Evolutionary conservation across 2,113 vertebrate genomes (phyloP).

Genomic region (Carassius carassius): DNA sequence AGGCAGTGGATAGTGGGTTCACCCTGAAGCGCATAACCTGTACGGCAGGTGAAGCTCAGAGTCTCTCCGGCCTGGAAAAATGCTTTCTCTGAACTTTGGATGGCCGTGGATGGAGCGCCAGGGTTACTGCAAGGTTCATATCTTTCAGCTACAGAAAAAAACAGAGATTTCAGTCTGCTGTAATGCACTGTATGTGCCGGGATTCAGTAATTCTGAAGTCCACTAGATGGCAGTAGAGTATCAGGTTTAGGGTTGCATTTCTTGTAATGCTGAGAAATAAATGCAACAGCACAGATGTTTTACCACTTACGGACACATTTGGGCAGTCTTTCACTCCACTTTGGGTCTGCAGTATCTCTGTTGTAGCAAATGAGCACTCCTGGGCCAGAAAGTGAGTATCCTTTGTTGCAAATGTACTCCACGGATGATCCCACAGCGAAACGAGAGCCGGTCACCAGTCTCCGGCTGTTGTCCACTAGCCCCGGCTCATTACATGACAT

Average conservation of each 20-base stretch:
- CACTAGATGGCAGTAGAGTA: conserved; percentile 37
- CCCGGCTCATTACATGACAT: conserved; percentile 89
- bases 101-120: conserved; percentile 82
- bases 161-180: background rate
- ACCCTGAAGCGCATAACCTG: conserved; percentile 86
- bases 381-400: conserved; percentile 85
- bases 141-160: conserved; percentile 78
- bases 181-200: too few species aligned
- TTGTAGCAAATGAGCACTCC: conserved; percentile 88
- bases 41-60: conserved; percentile 85
- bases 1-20: conserved; percentile 86
- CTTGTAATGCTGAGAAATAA: background rate
- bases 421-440: conserved; percentile 87
- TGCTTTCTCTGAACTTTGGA: conserved; percentile 84
- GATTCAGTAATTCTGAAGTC: background rate
- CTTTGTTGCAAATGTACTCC: conserved; percentile 91
- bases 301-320: conserved; percentile 91
- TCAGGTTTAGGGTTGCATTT: background rate
- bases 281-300: background rate
- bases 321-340: conserved; percentile 92
- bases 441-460: conserved; percentile 81
- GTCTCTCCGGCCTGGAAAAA: conserved; percentile 89
- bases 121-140: conserved; percentile 93
- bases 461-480: conserved; percentile 88
- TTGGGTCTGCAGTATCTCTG: conserved; percentile 84